These are phyloP conservation scores for Branchellion lobata DNA, from an alignment of 2,888 invertebrate genomes.

Conservation along the genomic window DNA sequence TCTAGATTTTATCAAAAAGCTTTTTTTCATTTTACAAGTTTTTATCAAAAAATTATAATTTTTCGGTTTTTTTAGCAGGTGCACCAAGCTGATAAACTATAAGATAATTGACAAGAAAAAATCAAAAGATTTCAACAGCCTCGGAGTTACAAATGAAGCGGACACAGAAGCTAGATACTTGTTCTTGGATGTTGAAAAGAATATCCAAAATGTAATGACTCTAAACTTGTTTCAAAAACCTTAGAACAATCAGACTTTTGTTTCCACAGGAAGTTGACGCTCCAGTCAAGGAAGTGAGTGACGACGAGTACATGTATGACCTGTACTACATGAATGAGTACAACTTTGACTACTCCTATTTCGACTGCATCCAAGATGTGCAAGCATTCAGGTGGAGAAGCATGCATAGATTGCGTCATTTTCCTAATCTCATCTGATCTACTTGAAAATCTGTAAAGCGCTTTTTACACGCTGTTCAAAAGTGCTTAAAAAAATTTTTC, in stretches of 20 bases:
- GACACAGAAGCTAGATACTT: background rate
- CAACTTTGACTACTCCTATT: background rate
- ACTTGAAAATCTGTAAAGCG: too few relatives aligned
- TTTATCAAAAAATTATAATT: background rate
- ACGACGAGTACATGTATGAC: background rate
- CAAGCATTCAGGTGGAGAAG: background rate
- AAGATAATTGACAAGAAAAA: background rate
- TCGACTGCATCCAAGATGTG: background rate
- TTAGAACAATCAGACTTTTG: background rate
- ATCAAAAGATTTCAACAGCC: background rate
- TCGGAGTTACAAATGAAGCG: background rate
- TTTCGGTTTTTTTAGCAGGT: background rate
- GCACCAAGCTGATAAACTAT: background rate
- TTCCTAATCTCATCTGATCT: too few relatives aligned
- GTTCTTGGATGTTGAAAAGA: background rate
- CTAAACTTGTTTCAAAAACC: background rate
- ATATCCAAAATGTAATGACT: background rate
- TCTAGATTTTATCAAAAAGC: background rate
- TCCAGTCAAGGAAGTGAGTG: background rate
- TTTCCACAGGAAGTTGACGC: background rate
- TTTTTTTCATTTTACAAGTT: background rate
- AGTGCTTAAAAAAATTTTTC: background rate
- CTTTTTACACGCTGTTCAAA: too few relatives aligned
- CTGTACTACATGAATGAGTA: slow-evolving; percentile 8
- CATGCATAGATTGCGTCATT: too few relatives aligned